Conservation (phyloP, 30 jellyfish, hydroid and myxozoan species). For the Hydractinia symbiolongicarpus region DNA sequence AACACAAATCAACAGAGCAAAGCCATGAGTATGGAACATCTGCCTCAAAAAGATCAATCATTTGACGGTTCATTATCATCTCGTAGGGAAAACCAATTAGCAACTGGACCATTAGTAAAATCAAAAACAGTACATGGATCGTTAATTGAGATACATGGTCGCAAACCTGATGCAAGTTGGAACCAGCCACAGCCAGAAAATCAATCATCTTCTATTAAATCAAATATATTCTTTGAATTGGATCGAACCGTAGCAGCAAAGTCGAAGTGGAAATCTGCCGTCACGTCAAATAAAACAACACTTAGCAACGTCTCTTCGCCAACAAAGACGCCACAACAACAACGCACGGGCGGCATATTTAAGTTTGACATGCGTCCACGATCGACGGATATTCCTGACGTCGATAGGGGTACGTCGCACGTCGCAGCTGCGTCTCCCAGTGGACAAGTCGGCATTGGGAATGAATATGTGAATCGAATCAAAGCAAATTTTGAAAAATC, state of each 20-base stretch:
- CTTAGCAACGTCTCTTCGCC: neutral
- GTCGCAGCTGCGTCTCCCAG: neutral
- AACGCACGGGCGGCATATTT: neutral
- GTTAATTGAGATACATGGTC: neutral
- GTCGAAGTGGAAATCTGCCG: neutral
- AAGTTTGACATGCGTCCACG: constrained; percentile 43
- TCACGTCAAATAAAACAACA: neutral
- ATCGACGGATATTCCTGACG: constrained; percentile 21
- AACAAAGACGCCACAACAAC: constrained; percentile 18
- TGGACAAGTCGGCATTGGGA: constrained; percentile 19
- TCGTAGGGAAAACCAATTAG: neutral
- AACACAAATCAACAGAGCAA: neutral
- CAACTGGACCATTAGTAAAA: neutral
- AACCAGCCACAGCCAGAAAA: constrained; percentile 12
- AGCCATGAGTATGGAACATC: neutral
- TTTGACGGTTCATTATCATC: neutral
- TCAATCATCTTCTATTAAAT: constrained; percentile 3
- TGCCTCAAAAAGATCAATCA: neutral
- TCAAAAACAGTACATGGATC: neutral
- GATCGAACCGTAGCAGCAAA: constrained; percentile 15
- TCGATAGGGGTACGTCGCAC: neutral
- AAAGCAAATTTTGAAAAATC: constrained; percentile 30
- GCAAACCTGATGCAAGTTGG: constrained; percentile 27
- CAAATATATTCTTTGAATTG: constrained; percentile 27
- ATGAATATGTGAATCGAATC: constrained; percentile 23